Conservation (phyloP, 2,113 vertebrate species). For the Hydrolagus affinis region DNA sequence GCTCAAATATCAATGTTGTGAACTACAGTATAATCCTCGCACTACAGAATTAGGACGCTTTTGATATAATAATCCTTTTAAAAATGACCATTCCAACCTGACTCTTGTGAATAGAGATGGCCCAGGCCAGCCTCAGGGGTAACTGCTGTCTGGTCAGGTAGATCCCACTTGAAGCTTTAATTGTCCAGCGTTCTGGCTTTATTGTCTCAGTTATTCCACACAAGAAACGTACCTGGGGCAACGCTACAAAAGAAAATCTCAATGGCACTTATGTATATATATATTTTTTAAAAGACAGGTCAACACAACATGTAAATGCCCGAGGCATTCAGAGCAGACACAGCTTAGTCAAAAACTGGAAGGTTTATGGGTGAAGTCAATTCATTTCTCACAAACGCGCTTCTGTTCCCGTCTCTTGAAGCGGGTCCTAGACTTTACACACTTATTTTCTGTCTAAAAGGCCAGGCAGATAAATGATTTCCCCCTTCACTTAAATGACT, state of each 20-base stretch:
- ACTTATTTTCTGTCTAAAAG: background rate
- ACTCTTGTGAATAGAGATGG: constrained; percentile 96
- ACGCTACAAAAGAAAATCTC: constrained; percentile 48
- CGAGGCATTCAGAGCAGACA: background rate
- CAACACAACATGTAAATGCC: background rate
- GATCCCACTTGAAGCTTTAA: constrained; percentile 67
- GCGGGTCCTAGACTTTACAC: background rate
- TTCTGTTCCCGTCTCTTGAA: background rate
- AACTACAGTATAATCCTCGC: background rate
- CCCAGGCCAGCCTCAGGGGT: constrained; percentile 91
- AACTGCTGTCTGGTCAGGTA: constrained; percentile 80
- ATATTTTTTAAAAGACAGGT: background rate
- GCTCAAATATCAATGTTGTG: background rate
- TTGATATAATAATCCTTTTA: background rate
- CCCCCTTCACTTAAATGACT: too few relatives aligned
- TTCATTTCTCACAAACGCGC: background rate
- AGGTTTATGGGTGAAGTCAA: too few relatives aligned
- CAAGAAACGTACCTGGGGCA: constrained; percentile 79
- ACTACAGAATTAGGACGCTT: background rate
- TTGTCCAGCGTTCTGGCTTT: constrained; percentile 73
- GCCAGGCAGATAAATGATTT: background rate
- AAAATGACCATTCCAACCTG: constrained; percentile 61
- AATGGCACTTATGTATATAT: background rate
- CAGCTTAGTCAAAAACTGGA: background rate
- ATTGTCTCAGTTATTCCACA: constrained; percentile 72